phyloP scores from a whole-genome alignment of 2,888 invertebrate genomes.

The Oscheius sp. region DNA sequence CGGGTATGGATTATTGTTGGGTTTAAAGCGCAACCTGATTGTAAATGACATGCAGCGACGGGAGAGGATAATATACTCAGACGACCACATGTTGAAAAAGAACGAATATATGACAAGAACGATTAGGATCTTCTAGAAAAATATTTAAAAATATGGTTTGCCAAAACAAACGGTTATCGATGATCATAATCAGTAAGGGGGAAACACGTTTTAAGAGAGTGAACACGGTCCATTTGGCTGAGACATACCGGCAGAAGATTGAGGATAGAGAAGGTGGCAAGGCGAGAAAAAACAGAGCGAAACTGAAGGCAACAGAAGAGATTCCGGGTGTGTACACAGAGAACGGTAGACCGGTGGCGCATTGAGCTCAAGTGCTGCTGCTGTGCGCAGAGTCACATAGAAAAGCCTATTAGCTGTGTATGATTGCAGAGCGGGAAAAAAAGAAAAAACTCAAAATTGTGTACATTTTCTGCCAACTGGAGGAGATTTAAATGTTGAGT shows the following conservation, averaged over 20 bases:
- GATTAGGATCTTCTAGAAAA: not conserved
- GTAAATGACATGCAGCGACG: too few species aligned
- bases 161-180: not conserved
- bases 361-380: slow-evolving; percentile 28
- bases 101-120: not conserved
- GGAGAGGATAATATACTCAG: too few species aligned
- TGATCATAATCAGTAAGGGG: not conserved
- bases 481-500: not conserved
- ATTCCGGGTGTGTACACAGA: slow-evolving; percentile 28
- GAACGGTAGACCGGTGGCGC: slow-evolving; percentile 35
- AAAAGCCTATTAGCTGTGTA: slow-evolving; percentile 14
- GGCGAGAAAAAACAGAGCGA: slow-evolving; percentile 4
- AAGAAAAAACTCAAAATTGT: too few species aligned
- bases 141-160: slow-evolving; percentile 1
- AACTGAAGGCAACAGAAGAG: slow-evolving; percentile 30
- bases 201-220: slow-evolving; percentile 7
- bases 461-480: not conserved
- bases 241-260: not conserved
- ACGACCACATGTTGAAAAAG: too few species aligned
- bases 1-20: not conserved
- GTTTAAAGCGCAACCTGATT: slow-evolving; percentile 1
- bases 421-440: not conserved
- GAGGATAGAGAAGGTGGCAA: not conserved
- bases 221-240: slow-evolving; percentile 13
- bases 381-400: slow-evolving; percentile 21